phyloP scores from a whole-genome alignment of 35 echinoderm and acorn worm species.

The Hemicentrotus pulcherrimus region DNA sequence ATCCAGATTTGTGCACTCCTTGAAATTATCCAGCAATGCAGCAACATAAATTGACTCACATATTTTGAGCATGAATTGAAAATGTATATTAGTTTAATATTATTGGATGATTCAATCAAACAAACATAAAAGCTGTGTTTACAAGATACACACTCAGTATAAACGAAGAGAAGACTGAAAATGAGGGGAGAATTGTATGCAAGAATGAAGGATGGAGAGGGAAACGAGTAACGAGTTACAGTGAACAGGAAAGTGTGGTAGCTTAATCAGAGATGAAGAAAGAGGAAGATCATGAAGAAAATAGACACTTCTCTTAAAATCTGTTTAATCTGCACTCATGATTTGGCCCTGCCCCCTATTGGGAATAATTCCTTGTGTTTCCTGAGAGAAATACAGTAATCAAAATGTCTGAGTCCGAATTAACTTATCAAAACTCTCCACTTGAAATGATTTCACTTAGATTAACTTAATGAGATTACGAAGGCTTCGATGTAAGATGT shows the following conservation, averaged over 20 bases:
- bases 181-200: too few relatives aligned
- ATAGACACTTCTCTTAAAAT: neutral
- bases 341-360: neutral
- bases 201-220: too few relatives aligned
- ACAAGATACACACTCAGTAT: too few relatives aligned
- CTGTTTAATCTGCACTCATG: neutral
- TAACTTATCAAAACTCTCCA: conserved; percentile 10
- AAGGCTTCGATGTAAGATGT: conserved; percentile 13
- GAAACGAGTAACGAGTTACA: too few relatives aligned
- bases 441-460: neutral
- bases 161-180: too few relatives aligned
- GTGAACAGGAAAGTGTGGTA: too few relatives aligned
- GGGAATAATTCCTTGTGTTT: conserved; percentile 15
- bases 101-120: too few relatives aligned
- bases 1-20: neutral
- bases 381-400: neutral
- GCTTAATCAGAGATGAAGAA: neutral
- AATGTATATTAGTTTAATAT: too few relatives aligned
- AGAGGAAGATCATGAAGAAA: neutral
- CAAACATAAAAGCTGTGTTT: too few relatives aligned
- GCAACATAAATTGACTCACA: neutral
- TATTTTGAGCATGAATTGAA: neutral
- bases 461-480: conserved; percentile 25
- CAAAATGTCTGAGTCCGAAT: conserved; percentile 23
- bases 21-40: neutral